Conservation (phyloP, 2,113 vertebrate species). For the Podocnemis expansa region DNA sequence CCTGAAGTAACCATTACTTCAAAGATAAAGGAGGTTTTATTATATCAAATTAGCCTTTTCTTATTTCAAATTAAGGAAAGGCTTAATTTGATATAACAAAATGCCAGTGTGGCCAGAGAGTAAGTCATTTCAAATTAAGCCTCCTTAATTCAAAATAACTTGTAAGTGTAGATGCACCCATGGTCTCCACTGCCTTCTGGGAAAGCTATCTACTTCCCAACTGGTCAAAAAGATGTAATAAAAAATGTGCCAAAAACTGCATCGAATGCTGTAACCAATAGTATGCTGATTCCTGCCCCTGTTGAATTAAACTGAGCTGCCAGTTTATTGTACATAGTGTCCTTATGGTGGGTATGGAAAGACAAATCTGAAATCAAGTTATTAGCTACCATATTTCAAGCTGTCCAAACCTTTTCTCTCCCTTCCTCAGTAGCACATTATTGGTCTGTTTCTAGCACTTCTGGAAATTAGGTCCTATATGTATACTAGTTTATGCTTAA, state of each 20-base stretch:
- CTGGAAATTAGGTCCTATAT: neutral
- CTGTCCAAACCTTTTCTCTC: constrained; percentile 29
- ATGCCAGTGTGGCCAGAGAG: too few species aligned
- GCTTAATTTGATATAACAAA: too few species aligned
- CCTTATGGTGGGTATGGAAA: constrained; percentile 47
- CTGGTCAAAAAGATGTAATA: constrained; percentile 20
- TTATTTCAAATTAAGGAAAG: too few species aligned
- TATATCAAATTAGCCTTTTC: too few species aligned
- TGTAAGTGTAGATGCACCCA: too few species aligned
- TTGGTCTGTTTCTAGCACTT: constrained; percentile 12
- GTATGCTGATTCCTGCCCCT: constrained; percentile 4
- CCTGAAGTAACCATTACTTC: too few species aligned
- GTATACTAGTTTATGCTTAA: constrained; percentile 5
- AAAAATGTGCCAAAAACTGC: neutral
- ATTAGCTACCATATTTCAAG: constrained; percentile 48
- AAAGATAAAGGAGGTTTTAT: too few species aligned
- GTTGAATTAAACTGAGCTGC: constrained; percentile 41
- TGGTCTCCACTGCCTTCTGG: neutral
- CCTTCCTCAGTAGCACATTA: neutral
- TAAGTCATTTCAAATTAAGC: too few species aligned
- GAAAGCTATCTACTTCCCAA: neutral
- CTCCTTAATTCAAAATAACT: too few species aligned
- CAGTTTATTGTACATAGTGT: constrained; percentile 32
- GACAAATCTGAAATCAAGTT: constrained; percentile 61
- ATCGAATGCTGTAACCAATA: neutral